Conservation (phyloP, 2,797 vertebrate genomes). For the Sphaeramia orbicularis region DNA sequence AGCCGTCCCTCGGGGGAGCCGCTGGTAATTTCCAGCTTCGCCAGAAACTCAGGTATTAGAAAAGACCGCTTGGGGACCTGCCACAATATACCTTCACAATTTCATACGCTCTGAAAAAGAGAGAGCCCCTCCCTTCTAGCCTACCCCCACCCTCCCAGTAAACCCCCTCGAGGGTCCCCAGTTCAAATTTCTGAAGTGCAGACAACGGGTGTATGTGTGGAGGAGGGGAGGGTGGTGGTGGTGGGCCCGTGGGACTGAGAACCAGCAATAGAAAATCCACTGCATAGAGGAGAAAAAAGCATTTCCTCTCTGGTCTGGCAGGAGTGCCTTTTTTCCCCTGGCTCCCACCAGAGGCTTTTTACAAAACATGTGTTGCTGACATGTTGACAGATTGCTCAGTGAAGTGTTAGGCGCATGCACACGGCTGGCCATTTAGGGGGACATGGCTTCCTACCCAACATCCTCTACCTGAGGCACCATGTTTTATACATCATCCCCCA, state of each 20-base stretch:
- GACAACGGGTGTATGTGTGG: constrained; percentile 93
- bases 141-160: constrained; percentile 83
- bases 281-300: constrained; percentile 93
- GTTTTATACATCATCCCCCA: constrained; percentile 97
- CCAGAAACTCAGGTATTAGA: constrained; percentile 99
- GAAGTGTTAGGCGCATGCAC: constrained; percentile 99
- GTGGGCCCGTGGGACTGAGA: constrained; percentile 88
- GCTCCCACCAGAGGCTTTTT: constrained; percentile 99
- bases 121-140: constrained; percentile 77
- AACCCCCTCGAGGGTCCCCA: constrained; percentile 96
- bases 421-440: constrained; percentile 99
- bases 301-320: constrained; percentile 99
- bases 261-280: constrained; percentile 99
- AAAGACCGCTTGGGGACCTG: constrained; percentile 99
- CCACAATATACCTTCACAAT: constrained; percentile 99
- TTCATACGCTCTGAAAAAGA: constrained; percentile 93
- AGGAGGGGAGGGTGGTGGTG: constrained; percentile 86
- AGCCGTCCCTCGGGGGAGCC: constrained; percentile 93
- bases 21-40: constrained; percentile 99
- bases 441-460: constrained; percentile 99
- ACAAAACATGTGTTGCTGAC: constrained; percentile 99
- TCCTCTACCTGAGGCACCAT: constrained; percentile 99
- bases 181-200: constrained; percentile 99
- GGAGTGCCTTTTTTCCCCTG: constrained; percentile 92
- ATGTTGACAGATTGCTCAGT: constrained; percentile 99